phyloP scores from a whole-genome alignment of 1,140 invertebrate species.

The Lepeophtheirus salmonis region DNA sequence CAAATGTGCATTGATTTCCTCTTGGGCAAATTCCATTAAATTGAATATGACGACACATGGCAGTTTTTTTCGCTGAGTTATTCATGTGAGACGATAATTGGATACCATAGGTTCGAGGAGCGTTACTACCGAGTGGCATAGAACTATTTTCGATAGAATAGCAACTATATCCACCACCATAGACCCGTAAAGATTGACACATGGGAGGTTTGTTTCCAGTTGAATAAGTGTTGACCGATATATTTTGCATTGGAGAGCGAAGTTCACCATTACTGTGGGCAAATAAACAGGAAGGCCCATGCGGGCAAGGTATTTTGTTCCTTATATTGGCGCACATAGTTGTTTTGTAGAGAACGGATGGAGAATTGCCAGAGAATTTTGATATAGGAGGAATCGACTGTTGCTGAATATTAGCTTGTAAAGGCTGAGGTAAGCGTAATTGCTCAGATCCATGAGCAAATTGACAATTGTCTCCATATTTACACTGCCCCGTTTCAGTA shows the following conservation, averaged over 20 bases:
- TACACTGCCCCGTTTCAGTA: slow-evolving; percentile 1
- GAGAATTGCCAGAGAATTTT: not conserved
- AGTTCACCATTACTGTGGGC: slow-evolving; percentile 3
- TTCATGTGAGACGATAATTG: not conserved
- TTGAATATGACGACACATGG: not conserved
- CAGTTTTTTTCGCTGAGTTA: not conserved
- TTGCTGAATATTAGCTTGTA: not conserved
- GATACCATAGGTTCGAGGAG: not conserved
- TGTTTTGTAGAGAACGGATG: slow-evolving; percentile 6
- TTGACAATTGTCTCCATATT: not conserved
- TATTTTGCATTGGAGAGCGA: not conserved
- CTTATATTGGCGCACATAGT: slow-evolving; percentile 5
- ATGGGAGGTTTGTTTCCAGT: not conserved
- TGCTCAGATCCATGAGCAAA: slow-evolving; percentile 3
- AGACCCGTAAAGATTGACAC: not conserved
- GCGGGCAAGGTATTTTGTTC: not conserved
- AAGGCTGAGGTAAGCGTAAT: not conserved
- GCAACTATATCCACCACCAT: not conserved
- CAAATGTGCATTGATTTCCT: not conserved
- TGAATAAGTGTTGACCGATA: not conserved
- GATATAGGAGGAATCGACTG: not conserved
- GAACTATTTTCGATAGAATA: not conserved
- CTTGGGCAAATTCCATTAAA: not conserved
- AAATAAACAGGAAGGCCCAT: slow-evolving; percentile 12
- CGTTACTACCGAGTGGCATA: not conserved